Conservation (phyloP, 2,888 invertebrate species). For the Thereva nobilitata region DNA sequence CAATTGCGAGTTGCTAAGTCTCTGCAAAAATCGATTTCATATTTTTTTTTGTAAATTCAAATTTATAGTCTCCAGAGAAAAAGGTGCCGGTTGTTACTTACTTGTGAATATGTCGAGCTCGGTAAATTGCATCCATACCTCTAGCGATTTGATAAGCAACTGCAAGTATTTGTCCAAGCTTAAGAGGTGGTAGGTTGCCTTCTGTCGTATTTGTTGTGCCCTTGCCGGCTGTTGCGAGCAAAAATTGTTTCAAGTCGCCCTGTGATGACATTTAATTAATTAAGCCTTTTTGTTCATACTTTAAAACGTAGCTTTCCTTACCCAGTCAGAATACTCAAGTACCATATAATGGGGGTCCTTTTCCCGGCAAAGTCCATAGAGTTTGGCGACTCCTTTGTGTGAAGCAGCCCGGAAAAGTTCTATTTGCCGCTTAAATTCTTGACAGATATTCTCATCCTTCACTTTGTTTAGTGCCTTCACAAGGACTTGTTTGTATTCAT, state of each 20-base stretch:
- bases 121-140: slow-evolving; percentile 79
- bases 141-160: slow-evolving; percentile 77
- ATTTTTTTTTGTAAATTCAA: slow-evolving; percentile 1
- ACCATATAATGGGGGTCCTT: slow-evolving; percentile 87
- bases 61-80: not conserved
- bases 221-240: slow-evolving; percentile 64
- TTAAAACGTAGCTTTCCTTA: slow-evolving; percentile 56
- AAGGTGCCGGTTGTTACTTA: slow-evolving; percentile 46
- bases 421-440: slow-evolving; percentile 86
- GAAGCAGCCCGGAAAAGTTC: slow-evolving; percentile 83
- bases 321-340: slow-evolving; percentile 92
- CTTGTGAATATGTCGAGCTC: slow-evolving; percentile 81
- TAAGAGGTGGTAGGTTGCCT: slow-evolving; percentile 65
- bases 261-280: slow-evolving; percentile 52
- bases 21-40: slow-evolving; percentile 61
- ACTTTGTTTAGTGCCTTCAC: slow-evolving; percentile 77
- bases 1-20: slow-evolving; percentile 93
- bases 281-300: slow-evolving; percentile 3
- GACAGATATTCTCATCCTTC: slow-evolving; percentile 75
- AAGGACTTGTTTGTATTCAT: slow-evolving; percentile 61
- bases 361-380: slow-evolving; percentile 81
- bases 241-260: slow-evolving; percentile 92
- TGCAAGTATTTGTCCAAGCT: slow-evolving; percentile 68
- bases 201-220: slow-evolving; percentile 50
- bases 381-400: slow-evolving; percentile 77